Base-by-base conservation (phyloP, 2,888 invertebrate species). In the Plebejus anna region DNA sequence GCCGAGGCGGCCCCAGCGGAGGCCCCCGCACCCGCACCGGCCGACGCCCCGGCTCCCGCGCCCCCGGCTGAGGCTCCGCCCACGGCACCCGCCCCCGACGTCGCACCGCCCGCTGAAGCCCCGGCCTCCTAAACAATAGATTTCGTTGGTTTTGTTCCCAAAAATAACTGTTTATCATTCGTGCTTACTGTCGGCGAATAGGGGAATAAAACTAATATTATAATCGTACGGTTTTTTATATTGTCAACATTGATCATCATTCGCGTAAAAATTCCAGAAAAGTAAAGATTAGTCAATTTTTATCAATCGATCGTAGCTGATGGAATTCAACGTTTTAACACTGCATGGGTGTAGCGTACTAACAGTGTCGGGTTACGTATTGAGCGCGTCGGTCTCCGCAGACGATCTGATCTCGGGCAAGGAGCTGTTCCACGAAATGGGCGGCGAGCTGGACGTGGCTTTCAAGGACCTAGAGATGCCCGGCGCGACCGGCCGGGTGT, bases 371-470 rank as follows among this genome's bases (percentile, higher is more conserved):
- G 77, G 78, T 81, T 78, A 78, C 81, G 77, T 80, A 85, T 81
- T 88, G 87, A 88, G 83, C 80, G 81, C 83, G 83, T 82, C 82
- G 89, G 86, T 89, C 84, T 89, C 85, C 87, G 86, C 95, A 97
- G 97, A 97, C 96, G 97, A 97, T 87, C 95, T 97, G 94, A 96
- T 97, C 93, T 94, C 95, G 86, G 96, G 96, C 93, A 98, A 98
- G 95, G 98, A 98, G 95, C 95, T 97, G 92, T 98, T 97, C 96
- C 97, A 97, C 94, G 96, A 96, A 89, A 97, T 98, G 90, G 98
- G 97, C 84, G 98, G 98, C 89, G 98, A 98, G 92, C 95, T 98
- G 95, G 98, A 98, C 95, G 94, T 95, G 88, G 97, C 98, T 84
- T 98, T 98, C 95, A 95, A 96, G 88, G 97, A 97, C 90, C 90